Conservation (phyloP, 2,888 invertebrate genomes). For the Tenthredo notha region DNA sequence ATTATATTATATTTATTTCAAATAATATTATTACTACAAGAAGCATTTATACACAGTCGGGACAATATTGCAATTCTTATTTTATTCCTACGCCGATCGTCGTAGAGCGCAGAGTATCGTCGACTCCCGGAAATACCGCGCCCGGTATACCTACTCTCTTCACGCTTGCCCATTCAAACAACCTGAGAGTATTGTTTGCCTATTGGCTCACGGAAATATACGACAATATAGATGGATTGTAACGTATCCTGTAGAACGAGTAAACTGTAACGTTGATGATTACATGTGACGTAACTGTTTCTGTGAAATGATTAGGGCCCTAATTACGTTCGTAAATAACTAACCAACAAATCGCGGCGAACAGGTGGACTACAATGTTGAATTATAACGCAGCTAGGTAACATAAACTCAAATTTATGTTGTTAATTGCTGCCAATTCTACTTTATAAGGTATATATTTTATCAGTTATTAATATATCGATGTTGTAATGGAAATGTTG, state of each 20-base stretch:
- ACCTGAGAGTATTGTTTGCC: constrained; percentile 43
- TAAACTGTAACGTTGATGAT: constrained; percentile 35
- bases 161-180: constrained; percentile 47
- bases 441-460: constrained; percentile 7
- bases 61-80: constrained; percentile 32
- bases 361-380: neutral
- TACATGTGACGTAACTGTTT: constrained; percentile 19
- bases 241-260: constrained; percentile 27
- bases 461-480: neutral
- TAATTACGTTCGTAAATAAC: constrained; percentile 1
- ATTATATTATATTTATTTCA: neutral
- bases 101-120: constrained; percentile 65
- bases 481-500: neutral
- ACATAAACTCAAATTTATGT: neutral
- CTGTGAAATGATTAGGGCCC: neutral
- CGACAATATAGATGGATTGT: constrained; percentile 34
- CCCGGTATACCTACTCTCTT: constrained; percentile 62
- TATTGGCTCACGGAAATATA: constrained; percentile 32
- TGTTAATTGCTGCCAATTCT: neutral
- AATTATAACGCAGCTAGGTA: neutral
- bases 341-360: neutral
- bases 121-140: constrained; percentile 76
- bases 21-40: neutral
- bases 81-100: constrained; percentile 56
- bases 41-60: neutral